Evolutionary conservation across 2,797 vertebrate species (phyloP).

Genomic region (Ateles fusciceps): DNA sequence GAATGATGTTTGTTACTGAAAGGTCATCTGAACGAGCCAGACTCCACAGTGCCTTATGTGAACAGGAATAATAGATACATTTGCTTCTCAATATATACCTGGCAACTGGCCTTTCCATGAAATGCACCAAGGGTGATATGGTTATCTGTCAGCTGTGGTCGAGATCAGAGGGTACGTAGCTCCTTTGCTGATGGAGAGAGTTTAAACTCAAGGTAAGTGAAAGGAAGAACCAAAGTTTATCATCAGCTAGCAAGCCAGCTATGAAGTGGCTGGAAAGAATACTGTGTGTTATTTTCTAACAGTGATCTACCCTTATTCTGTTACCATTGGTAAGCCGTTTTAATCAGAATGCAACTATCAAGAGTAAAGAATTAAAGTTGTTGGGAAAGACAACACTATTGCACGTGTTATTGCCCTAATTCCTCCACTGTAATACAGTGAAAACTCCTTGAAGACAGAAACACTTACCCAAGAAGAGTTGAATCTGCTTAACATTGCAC

Average conservation of each 20-base stretch:
- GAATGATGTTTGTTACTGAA: not conserved
- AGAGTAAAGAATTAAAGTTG: not conserved
- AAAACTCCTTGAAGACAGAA: constrained; percentile 25
- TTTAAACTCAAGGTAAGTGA: not conserved
- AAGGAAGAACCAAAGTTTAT: constrained; percentile 24
- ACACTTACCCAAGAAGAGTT: not conserved
- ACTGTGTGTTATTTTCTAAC: not conserved
- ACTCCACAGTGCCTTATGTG: not conserved
- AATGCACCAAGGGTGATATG: not conserved
- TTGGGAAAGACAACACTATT: not conserved
- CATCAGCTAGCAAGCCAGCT: not conserved
- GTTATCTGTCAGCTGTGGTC: not conserved
- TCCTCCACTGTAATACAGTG: not conserved
- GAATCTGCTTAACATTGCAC: constrained; percentile 6
- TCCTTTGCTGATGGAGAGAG: not conserved
- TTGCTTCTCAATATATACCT: not conserved
- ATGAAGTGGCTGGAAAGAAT: not conserved
- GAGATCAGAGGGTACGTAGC: not conserved
- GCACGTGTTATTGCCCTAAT: not conserved
- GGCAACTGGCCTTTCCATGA: not conserved
- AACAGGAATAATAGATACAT: constrained; percentile 25
- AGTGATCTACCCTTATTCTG: not conserved
- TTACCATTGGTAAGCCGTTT: not conserved
- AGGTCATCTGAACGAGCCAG: not conserved
- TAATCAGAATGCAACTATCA: constrained; percentile 17